phyloP scores from a whole-genome alignment of 2,797 vertebrate species.

The Cuculus canorus region DNA sequence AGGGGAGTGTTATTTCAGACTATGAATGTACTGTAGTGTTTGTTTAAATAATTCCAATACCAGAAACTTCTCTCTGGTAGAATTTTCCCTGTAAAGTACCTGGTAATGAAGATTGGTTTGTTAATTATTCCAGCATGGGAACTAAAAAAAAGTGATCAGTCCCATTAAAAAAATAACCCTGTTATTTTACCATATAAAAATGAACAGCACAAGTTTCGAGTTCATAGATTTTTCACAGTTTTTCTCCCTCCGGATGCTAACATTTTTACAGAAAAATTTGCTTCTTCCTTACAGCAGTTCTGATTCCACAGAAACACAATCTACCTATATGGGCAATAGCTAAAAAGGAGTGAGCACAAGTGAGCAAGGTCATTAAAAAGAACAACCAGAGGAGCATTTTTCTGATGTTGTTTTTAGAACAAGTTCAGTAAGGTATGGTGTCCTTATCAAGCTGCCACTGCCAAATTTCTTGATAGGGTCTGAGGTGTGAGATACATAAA shows the following conservation, averaged over 20 bases:
- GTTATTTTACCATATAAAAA: not conserved
- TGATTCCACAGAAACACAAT: not conserved
- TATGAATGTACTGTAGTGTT: not conserved
- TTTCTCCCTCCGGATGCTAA: not conserved
- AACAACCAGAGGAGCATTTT: conserved; percentile 47
- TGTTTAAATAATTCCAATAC: not conserved
- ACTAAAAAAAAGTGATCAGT: not conserved
- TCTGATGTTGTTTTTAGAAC: conserved; percentile 80
- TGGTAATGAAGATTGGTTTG: not conserved
- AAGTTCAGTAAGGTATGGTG: conserved; percentile 61
- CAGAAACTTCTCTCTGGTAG: not conserved
- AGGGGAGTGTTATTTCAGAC: not conserved
- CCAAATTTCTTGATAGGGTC: conserved; percentile 74
- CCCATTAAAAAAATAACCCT: not conserved
- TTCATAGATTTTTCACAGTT: not conserved
- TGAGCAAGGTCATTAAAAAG: conserved; percentile 70
- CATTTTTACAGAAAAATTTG: not conserved
- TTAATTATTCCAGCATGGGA: not conserved
- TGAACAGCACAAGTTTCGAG: not conserved
- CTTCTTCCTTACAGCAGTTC: not conserved
- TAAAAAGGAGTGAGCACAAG: conserved; percentile 14
- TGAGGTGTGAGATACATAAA: conserved; percentile 82
- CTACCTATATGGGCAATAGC: not conserved
- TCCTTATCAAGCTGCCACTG: conserved; percentile 74
- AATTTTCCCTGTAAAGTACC: not conserved